Percentiles rank a stretch among this genome's conserved stretches.
phyloP scores from a whole-genome alignment of 2,888 invertebrate species.

The Sarcophaga caerulescens region DNA sequence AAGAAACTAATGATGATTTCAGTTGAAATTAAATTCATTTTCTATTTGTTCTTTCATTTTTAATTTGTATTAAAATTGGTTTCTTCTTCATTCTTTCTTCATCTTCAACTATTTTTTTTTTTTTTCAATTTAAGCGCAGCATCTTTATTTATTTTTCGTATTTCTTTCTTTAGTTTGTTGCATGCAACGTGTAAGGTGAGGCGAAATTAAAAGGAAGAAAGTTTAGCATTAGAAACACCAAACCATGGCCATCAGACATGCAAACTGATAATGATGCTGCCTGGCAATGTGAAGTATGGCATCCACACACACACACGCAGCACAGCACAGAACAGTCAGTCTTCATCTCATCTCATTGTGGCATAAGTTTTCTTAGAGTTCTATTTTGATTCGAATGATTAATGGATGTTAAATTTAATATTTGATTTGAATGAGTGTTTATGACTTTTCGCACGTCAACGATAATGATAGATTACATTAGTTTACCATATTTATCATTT shows the following conservation, averaged over 20 bases:
- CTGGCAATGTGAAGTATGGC: too few species aligned
- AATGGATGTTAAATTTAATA: slow-evolving; percentile 58
- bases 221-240: slow-evolving; percentile 9
- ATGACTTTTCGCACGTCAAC: slow-evolving; percentile 62
- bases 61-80: neutral
- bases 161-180: slow-evolving; percentile 27
- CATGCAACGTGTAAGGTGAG: slow-evolving; percentile 52
- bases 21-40: slow-evolving; percentile 59
- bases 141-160: neutral
- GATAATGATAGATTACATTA: slow-evolving; percentile 55
- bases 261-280: slow-evolving; percentile 63
- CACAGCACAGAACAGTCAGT: slow-evolving; percentile 22
- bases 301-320: too few species aligned
- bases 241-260: slow-evolving; percentile 40
- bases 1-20: slow-evolving; percentile 53
- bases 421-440: slow-evolving; percentile 55
- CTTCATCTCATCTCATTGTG: slow-evolving; percentile 12
- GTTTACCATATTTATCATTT: neutral
- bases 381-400: slow-evolving; percentile 57
- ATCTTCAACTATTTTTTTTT: neutral
- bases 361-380: slow-evolving; percentile 19
- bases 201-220: slow-evolving; percentile 64
- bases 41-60: slow-evolving; percentile 47
- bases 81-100: neutral
- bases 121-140: slow-evolving; percentile 11